phyloP scores from a whole-genome alignment of 2,113 vertebrate species.

The Rhinoderma darwinii region DNA sequence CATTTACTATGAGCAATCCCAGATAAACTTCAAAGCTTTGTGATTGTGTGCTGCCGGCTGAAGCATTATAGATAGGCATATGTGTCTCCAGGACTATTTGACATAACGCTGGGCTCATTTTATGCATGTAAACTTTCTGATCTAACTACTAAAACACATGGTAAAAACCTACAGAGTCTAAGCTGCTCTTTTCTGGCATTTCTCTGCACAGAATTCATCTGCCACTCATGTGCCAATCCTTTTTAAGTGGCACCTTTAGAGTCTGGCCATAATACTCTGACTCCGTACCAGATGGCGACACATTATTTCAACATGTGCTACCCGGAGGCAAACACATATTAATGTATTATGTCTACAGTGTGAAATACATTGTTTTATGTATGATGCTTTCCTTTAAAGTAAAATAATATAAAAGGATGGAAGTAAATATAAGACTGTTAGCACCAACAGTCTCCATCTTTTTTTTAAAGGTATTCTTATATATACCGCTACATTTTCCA shows the following conservation, averaged over 20 bases:
- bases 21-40: conserved; percentile 5
- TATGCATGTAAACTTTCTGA: neutral
- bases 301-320: neutral
- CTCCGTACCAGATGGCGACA: neutral
- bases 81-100: neutral
- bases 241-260: neutral
- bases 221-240: neutral
- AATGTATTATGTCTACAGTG: neutral
- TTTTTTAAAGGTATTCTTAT: too few species aligned
- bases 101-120: neutral
- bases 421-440: neutral
- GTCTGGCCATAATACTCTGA: neutral
- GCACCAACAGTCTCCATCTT: too few species aligned
- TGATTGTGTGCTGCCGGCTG: neutral
- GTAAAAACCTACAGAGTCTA: neutral
- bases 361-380: neutral
- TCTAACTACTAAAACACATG: neutral
- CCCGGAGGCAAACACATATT: neutral
- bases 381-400: too few species aligned
- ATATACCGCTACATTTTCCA: too few species aligned
- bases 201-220: neutral
- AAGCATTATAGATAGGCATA: neutral
- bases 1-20: neutral
- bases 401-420: too few species aligned
- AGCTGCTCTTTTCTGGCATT: neutral